Base-by-base conservation (phyloP, 2,888 invertebrate genomes). In the Rhagium mordax region DNA sequence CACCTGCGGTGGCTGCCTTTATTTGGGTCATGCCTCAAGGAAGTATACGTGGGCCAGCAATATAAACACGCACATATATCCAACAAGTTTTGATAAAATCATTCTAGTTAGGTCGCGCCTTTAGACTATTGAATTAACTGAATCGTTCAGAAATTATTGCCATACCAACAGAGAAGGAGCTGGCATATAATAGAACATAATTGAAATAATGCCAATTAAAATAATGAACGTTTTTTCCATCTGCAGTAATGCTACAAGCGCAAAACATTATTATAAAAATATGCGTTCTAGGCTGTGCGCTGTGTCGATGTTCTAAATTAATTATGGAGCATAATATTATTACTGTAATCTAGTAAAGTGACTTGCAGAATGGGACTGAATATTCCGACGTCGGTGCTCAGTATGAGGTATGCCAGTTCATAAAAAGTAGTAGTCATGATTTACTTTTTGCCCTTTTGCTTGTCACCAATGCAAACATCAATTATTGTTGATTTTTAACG, bases 311-410 rank as follows among this genome's bases (percentile, higher is more conserved):
- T 49, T 64, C 48, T 51, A 27, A 61, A 65, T 70, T 60, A 69
- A 73, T 73, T 70, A 68, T 29, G 33, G 33, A 47, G 20, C 24
- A 65, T 60, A 73, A 51, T 60, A 73, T 61, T 55, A 21, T 68
- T 64, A 41, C 61, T 61, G 69, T 53, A 73, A 73, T 73, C 72
- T 70, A 73, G 72, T 60, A 20, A 60, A 66, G 60, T 73, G 72
- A 73, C 72, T 73, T 65, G 72, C 72, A 60, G 53, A 73, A 73
- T 60, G 47, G 21, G 33, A 51, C 8, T 55, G 21, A 68, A 72
- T 73, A 73, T 69, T 72, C 53, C 33, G 27, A 65, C 65, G 41
- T 70, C 64, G 47, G 59, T 60, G 20, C 72, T 53, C 72, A 65
- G 72, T 65, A 61, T 70, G 55, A 70, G 64, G 64, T 48, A 70